Evolutionary conservation across 2,113 vertebrate genomes (phyloP).

Genomic region (Candoia aspera): DNA sequence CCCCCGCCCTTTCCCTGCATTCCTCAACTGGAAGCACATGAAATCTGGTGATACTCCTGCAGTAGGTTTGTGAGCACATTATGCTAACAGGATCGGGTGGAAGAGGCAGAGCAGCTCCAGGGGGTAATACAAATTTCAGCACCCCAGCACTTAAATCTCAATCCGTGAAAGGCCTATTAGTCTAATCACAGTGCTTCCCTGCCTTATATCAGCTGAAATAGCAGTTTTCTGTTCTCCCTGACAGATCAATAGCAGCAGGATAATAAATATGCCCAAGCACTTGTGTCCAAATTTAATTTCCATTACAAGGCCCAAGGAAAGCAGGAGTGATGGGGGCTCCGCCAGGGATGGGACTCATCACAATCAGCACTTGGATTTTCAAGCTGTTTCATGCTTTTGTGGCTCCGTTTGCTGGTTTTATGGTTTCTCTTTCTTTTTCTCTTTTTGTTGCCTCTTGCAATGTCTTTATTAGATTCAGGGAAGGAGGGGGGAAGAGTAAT

Average conservation of each 20-base stretch:
- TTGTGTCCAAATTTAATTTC: constrained; percentile 52
- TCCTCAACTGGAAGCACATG: neutral
- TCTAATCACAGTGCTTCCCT: constrained; percentile 57
- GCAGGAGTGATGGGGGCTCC: neutral
- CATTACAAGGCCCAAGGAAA: constrained; percentile 25
- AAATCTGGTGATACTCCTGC: constrained; percentile 10
- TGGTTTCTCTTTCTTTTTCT: constrained; percentile 15
- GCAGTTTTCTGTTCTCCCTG: constrained; percentile 50
- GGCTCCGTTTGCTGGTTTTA: constrained; percentile 24
- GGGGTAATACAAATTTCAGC: constrained; percentile 60
- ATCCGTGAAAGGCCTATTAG: constrained; percentile 62
- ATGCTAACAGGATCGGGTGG: constrained; percentile 37
- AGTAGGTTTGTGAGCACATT: constrained; percentile 23
- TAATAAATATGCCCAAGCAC: constrained; percentile 43
- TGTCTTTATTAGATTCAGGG: constrained; percentile 25
- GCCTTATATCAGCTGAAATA: constrained; percentile 56
- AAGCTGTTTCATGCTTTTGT: constrained; percentile 21
- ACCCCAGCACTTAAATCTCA: constrained; percentile 59
- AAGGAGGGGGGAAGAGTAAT: neutral
- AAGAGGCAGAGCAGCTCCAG: constrained; percentile 31
- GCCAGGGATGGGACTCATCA: constrained; percentile 14
- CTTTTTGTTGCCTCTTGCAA: constrained; percentile 23
- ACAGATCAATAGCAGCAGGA: constrained; percentile 49
- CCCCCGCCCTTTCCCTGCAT: neutral
- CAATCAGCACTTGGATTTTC: neutral